phyloP scores from a whole-genome alignment of 2,797 vertebrate species.

The Coregonus suidteri region DNA sequence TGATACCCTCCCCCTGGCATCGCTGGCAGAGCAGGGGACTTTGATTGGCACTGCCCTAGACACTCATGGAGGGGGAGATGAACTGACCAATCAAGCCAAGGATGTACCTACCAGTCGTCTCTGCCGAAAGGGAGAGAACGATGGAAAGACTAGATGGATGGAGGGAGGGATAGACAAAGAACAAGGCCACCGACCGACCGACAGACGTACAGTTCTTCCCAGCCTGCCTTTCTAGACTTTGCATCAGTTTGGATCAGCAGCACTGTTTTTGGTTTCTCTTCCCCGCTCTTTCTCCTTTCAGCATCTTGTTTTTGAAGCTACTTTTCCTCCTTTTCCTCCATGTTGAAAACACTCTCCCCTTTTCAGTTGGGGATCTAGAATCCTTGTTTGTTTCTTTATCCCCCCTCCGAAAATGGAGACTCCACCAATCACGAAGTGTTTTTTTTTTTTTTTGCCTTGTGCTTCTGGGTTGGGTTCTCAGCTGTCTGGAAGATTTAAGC shows the following conservation, averaged over 20 bases:
- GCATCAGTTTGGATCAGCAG: constrained; percentile 19
- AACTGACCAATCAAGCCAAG: constrained; percentile 36
- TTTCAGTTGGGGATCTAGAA: constrained; percentile 25
- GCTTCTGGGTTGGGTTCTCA: no score
- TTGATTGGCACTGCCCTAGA: constrained; percentile 36
- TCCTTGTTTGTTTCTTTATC: constrained; percentile 28
- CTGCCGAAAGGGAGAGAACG: constrained; percentile 15
- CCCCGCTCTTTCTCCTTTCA: constrained; percentile 19
- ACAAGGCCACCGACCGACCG: constrained; percentile 12
- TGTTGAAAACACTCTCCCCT: constrained; percentile 27
- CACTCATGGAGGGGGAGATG: constrained; percentile 4
- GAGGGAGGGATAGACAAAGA: constrained; percentile 20
- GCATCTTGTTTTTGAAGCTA: constrained; percentile 31
- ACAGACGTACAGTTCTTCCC: constrained; percentile 14
- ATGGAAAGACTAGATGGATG: background rate
- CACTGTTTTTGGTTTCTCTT: background rate
- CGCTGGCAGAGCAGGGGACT: constrained; percentile 41
- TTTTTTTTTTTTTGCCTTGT: no score
- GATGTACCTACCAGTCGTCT: constrained; percentile 39
- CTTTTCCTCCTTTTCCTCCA: constrained; percentile 18
- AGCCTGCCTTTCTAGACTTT: constrained; percentile 39
- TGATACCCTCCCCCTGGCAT: constrained; percentile 73
- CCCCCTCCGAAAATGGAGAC: background rate
- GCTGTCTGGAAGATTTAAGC: background rate
- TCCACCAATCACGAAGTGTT: no score